A percentile compares a stretch with the other conserved stretches of the same genome.
These are phyloP conservation scores for Lophotriccus pileatus DNA, from an alignment of 2,797 vertebrate genomes.

Conservation along the genomic window DNA sequence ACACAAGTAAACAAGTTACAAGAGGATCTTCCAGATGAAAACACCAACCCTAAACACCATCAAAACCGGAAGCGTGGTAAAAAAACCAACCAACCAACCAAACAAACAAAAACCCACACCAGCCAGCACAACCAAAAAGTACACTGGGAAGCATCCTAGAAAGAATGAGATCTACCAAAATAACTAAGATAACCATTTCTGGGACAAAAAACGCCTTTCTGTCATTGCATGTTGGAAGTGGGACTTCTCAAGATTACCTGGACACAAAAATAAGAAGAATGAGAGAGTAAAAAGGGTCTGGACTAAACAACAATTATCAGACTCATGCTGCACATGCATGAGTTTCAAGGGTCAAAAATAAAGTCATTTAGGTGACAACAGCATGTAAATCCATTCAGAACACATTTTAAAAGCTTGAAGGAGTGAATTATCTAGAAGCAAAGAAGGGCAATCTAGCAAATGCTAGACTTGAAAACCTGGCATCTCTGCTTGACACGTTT, in stretches of 20 bases:
- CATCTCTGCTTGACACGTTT: background rate
- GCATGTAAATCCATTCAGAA: background rate
- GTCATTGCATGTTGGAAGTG: background rate
- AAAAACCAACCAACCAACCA: background rate
- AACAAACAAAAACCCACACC: background rate
- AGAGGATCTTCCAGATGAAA: background rate
- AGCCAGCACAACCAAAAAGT: background rate
- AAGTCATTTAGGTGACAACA: background rate
- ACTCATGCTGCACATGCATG: background rate
- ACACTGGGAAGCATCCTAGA: background rate
- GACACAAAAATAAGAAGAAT: background rate
- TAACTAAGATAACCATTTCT: background rate
- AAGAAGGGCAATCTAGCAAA: background rate
- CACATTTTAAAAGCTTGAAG: background rate
- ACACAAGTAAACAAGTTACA: background rate
- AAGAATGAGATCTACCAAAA: background rate
- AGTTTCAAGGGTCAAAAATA: background rate
- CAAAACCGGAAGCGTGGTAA: background rate
- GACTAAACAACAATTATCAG: background rate
- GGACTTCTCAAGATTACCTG: background rate
- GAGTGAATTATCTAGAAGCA: background rate
- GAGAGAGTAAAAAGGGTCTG: background rate
- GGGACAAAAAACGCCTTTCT: background rate
- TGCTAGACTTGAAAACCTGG: background rate
- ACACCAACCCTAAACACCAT: background rate